Conservation (phyloP, 2,113 vertebrate species). For the Vulpes ferrilata region DNA sequence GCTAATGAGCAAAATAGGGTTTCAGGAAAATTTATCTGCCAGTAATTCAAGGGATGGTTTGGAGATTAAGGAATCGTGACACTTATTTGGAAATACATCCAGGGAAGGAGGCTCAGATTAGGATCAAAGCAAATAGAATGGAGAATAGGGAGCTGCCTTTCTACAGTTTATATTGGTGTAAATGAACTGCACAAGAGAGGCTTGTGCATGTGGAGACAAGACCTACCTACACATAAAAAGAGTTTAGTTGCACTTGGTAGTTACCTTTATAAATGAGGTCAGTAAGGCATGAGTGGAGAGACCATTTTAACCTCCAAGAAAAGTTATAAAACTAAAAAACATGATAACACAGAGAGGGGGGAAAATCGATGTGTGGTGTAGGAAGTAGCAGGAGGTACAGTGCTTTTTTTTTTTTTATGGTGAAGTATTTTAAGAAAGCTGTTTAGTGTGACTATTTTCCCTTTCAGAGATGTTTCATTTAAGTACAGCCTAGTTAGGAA, state of each 20-base stretch:
- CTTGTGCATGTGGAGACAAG: rapidly evolving
- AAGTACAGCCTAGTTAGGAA: conserved; percentile 31
- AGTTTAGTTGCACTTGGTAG: not conserved
- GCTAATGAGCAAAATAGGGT: not conserved
- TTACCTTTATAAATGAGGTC: not conserved
- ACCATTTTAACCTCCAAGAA: conserved; percentile 4
- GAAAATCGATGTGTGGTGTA: not conserved
- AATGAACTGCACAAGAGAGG: not conserved
- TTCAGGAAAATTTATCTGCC: conserved; percentile 29
- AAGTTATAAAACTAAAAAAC: conserved; percentile 49
- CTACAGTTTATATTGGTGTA: not conserved
- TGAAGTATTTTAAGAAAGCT: conserved; percentile 30
- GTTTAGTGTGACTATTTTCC: conserved; percentile 45
- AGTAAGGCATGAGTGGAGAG: not conserved
- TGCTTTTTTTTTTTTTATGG: conserved; percentile 25
- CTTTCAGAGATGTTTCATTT: not conserved
- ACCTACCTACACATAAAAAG: not conserved
- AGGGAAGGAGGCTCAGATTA: not conserved
- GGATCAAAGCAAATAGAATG: not conserved
- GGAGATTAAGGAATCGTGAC: not conserved
- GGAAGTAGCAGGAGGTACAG: not conserved
- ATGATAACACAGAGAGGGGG: not conserved
- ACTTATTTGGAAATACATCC: not conserved
- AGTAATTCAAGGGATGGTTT: not conserved
- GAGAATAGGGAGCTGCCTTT: not conserved